phyloP scores from a whole-genome alignment of 2,113 vertebrate species.

The Anas platyrhynchos region DNA sequence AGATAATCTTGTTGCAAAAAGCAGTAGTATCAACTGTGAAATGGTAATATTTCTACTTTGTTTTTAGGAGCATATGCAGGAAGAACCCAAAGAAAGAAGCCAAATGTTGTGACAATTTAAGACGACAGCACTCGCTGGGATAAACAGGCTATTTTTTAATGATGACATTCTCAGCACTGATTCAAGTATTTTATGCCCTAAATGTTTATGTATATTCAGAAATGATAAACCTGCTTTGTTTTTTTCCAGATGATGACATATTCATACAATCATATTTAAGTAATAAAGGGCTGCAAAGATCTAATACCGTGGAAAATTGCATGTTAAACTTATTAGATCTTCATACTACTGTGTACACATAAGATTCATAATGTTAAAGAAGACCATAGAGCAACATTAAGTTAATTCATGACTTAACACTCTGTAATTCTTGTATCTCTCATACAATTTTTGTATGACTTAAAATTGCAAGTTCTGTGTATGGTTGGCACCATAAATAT shows the following conservation, averaged over 20 bases:
- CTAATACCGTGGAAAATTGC: constrained; percentile 2
- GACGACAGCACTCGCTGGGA: constrained; percentile 83
- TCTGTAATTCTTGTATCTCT: not conserved
- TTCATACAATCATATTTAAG: not conserved
- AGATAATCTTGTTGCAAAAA: not conserved
- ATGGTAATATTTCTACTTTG: constrained; percentile 37
- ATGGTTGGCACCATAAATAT: not conserved
- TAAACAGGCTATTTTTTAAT: constrained; percentile 37
- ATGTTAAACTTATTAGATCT: not conserved
- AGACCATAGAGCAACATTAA: not conserved
- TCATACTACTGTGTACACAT: not conserved
- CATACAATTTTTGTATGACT: not conserved
- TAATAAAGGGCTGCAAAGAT: not conserved
- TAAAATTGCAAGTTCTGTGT: not conserved
- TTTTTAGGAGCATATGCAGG: constrained; percentile 84
- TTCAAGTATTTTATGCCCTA: not conserved
- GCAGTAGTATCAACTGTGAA: not conserved
- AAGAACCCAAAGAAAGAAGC: constrained; percentile 87
- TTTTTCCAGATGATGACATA: not conserved
- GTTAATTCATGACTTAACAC: not conserved
- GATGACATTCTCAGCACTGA: not conserved
- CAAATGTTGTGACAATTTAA: constrained; percentile 88
- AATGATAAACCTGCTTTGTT: not conserved
- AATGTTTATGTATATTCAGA: not conserved
- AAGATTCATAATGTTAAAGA: constrained; percentile 8